Base-by-base conservation (phyloP, 1,140 invertebrate species). In the Eumeta japonica region DNA sequence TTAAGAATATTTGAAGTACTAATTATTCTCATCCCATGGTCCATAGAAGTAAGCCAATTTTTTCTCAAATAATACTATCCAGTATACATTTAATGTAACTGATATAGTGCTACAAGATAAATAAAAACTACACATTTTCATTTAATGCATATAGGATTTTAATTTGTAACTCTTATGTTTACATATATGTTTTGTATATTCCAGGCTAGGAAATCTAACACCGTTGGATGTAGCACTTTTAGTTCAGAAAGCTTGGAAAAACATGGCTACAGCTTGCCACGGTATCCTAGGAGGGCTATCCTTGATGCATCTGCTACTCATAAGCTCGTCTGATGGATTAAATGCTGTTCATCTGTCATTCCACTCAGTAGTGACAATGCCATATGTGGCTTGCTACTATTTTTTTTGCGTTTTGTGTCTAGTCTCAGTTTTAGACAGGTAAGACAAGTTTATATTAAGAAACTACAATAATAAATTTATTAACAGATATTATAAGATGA, bases 371-470 rank as follows among this genome's bases (percentile, higher is more conserved):
- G 64, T 74, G 3, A 70, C 72, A 0, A 71, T 76, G 66, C 75
- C 75, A 2, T 77, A 77, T 38, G 72, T 75, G 1, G 71, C 72
- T 2, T 50, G 66, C 1, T 77, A 77, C 35, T 77, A 72, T 38
- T 76, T 76, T 52, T 65, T 77, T 29, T 77, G 75, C 34, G 60
- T 71, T 0, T 48, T 73, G 35, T 75, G 72, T 47, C 34, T 77
- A 27, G 45, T 77, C 2, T 76, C 72, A 2, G 75, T 76, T 31
- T 52, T 77, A 37, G 72, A 77, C 47, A 60, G 70, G 72, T 77
- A 38, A 52, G 11, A 10, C 9, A 16, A 24, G 55, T 53, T 36
- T 28, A n/a, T 18, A 1, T 20, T 32, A 1, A 19, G 32, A 24
- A 5, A 16, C 15, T 39, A 18, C 9, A 41, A 20, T 36, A 33